phyloP scores from a whole-genome alignment of 2,113 vertebrate species.

The Semnopithecus entellus region DNA sequence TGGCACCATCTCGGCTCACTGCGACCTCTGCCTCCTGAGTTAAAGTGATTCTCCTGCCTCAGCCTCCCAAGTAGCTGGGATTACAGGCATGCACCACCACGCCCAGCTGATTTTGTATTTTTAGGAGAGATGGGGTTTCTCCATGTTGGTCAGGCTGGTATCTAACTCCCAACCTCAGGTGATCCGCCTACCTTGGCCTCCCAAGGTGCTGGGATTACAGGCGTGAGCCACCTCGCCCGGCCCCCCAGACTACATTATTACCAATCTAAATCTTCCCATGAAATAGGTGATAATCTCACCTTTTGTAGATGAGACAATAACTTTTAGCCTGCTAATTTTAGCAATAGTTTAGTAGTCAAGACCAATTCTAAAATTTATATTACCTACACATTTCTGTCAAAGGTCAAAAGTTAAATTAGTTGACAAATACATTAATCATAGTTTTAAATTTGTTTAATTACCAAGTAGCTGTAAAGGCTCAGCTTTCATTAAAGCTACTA shows the following conservation, averaged over 20 bases:
- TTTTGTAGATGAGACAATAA: not conserved
- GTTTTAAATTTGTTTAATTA: constrained; percentile 13
- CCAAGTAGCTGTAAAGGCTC: not conserved
- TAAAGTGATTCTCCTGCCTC: no score
- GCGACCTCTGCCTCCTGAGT: no score
- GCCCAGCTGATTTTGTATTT: no score
- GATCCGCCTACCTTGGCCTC: no score
- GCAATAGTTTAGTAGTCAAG: not conserved
- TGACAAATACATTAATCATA: constrained; percentile 4
- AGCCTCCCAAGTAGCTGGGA: no score
- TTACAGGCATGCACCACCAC: no score
- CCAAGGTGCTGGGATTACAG: no score
- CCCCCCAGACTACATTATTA: not conserved
- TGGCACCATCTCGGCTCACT: no score
- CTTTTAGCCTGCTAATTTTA: not conserved
- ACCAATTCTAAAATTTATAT: constrained; percentile 32
- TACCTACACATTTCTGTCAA: constrained; percentile 20
- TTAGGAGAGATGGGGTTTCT: no score
- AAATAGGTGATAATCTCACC: not conserved
- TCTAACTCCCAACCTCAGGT: no score
- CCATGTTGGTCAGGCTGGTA: no score
- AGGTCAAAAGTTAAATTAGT: constrained; percentile 22
- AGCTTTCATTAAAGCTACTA: constrained; percentile 30
- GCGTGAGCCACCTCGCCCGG: no score
- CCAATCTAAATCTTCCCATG: not conserved